Evolutionary conservation across 2,113 vertebrate genomes (phyloP).

Genomic region (Coracopsis vasa): DNA sequence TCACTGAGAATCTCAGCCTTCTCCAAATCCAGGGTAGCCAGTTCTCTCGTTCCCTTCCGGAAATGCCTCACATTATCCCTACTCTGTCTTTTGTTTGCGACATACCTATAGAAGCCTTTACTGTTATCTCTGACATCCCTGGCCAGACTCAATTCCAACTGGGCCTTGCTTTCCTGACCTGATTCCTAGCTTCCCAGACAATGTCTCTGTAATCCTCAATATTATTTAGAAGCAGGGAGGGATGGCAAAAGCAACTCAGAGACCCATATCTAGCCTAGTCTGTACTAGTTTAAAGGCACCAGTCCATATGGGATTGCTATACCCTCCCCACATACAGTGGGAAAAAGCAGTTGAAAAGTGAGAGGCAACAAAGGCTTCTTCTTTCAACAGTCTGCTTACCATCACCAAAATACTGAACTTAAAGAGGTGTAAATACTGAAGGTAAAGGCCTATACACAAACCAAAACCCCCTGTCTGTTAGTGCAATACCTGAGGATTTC

Average conservation of each 20-base stretch:
- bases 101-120: neutral
- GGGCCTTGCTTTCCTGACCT: neutral
- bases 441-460: neutral
- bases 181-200: neutral
- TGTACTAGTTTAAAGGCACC: neutral
- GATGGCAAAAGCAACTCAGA: neutral
- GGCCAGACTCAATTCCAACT: neutral
- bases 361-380: neutral
- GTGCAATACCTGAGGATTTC: slow-evolving; percentile 84
- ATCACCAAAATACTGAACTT: neutral
- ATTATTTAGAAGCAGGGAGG: neutral
- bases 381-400: neutral
- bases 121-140: neutral
- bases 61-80: neutral
- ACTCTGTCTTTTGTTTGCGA: neutral
- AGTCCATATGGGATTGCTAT: neutral
- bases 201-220: neutral
- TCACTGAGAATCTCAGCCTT: neutral
- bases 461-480: neutral
- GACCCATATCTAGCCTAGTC: neutral
- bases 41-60: neutral
- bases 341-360: neutral
- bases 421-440: neutral
- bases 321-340: fast-evolving
- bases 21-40: neutral